Base-by-base conservation (phyloP, 2,888 invertebrate species). In the Athalia circularis region DNA sequence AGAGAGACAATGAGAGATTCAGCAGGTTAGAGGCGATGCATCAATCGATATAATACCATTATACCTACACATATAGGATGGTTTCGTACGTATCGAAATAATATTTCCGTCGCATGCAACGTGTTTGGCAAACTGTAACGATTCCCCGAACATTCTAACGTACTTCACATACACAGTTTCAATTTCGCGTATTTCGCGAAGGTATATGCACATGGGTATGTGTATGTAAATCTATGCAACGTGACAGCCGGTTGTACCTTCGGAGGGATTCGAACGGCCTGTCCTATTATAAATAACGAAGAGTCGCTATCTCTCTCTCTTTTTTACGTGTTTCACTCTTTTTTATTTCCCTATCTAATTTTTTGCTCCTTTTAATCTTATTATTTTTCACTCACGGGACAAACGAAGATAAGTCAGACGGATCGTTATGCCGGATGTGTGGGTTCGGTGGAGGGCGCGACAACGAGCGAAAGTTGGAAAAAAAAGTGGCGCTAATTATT, bases 271-370 rank as follows among this genome's bases (percentile, higher is more conserved):
- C 29, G 47, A 59, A 59, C 45, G 59, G 15, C 6, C 59, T 15
- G 59, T 15, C 59, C 59, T 47, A 72, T 72, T 72, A 72, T 72
- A 72, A 72, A 72, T 72, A 72, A 72, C 72, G 59, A 72, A 72
- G 47, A 72, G 47, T 59, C 13, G 9, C 47, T 59, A 7, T 11
- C 59, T 59, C 13, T 47, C 47, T 52, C n/a, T 9, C 5, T 54
- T 59, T 59, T 45, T 11, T 45, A 3, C 11, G 7, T 13, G 15
- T 15, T 29, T 29, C 29, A 29, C 29, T 29, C 29, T 29, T 29
- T 29, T n/a, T 54, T 70, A 47, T 7, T 43, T 29, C 50, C 11
- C 47, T 8, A 15, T 50, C 1, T 13, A 13, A 13, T 9, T 29
- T 13, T 8, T 43, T 11, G 43, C 13, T 65, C 47, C 4, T 11